These are phyloP conservation scores for Daphoenositta chrysoptera DNA, from an alignment of 2,113 vertebrate genomes.

Conservation along the genomic window DNA sequence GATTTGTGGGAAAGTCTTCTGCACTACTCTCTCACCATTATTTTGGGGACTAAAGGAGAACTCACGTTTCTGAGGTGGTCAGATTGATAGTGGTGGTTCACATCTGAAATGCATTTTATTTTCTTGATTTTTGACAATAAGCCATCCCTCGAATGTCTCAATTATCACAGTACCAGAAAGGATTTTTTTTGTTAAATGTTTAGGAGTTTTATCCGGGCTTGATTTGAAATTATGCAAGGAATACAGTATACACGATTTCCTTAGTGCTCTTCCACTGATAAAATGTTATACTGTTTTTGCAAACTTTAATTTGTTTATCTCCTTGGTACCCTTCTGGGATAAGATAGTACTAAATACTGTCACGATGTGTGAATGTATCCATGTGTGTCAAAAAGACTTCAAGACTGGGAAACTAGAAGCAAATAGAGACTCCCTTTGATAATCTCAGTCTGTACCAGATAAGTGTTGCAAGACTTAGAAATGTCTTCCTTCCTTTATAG, in stretches of 20 bases:
- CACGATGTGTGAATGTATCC: not conserved
- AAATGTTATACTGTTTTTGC: not conserved
- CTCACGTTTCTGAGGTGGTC: not conserved
- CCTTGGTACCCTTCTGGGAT: not conserved
- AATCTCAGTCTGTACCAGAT: not conserved
- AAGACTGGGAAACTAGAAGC: not conserved
- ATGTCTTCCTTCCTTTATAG: not conserved
- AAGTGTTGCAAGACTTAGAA: not conserved
- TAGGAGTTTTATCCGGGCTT: not conserved
- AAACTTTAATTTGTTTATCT: not conserved
- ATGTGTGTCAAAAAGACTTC: not conserved
- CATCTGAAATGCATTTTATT: not conserved
- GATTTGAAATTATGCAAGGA: not conserved
- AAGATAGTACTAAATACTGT: not conserved
- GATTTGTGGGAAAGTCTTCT: not conserved
- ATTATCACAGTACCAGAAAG: not conserved
- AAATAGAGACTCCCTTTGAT: not conserved
- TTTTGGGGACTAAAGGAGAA: not conserved
- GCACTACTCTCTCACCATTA: not conserved
- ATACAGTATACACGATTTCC: not conserved
- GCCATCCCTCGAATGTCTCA: not conserved
- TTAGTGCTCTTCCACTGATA: not conserved
- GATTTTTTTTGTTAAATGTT: not conserved
- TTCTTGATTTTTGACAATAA: not conserved
- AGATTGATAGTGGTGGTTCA: not conserved